Evolutionary conservation across 2,797 vertebrate species (phyloP).

Genomic region (Lemur catta): DNA sequence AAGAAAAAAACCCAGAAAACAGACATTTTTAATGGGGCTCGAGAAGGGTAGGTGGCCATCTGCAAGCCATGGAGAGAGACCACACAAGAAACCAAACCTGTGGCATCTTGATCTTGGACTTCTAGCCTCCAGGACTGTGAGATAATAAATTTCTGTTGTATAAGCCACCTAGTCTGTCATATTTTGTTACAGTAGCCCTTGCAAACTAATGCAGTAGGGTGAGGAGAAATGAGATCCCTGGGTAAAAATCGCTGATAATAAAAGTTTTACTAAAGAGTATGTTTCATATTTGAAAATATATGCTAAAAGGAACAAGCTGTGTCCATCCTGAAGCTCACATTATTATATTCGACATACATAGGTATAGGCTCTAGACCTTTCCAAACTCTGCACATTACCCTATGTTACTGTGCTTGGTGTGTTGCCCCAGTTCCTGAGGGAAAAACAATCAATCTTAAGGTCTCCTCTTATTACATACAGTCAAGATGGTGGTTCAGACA

Average conservation of each 20-base stretch:
- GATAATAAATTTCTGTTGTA: background rate
- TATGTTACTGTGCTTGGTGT: background rate
- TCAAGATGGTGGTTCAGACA: background rate
- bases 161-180: background rate
- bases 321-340: background rate
- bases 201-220: background rate
- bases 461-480: background rate
- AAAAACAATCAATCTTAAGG: background rate
- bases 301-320: background rate
- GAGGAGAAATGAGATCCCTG: background rate
- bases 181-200: background rate
- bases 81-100: background rate
- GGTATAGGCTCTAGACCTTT: background rate
- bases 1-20: background rate
- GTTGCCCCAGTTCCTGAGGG: background rate
- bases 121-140: background rate
- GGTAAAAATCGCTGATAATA: background rate
- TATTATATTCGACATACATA: background rate
- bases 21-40: background rate
- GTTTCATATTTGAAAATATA: constrained; percentile 10
- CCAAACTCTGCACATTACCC: background rate
- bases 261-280: background rate
- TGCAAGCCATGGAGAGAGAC: background rate
- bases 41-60: background rate
- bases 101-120: background rate